Percentiles rank a stretch among this genome's conserved stretches.
These are phyloP conservation scores for Scaptomyza tumidula DNA, from an alignment of 2,888 invertebrate genomes.

Conservation along the genomic window DNA sequence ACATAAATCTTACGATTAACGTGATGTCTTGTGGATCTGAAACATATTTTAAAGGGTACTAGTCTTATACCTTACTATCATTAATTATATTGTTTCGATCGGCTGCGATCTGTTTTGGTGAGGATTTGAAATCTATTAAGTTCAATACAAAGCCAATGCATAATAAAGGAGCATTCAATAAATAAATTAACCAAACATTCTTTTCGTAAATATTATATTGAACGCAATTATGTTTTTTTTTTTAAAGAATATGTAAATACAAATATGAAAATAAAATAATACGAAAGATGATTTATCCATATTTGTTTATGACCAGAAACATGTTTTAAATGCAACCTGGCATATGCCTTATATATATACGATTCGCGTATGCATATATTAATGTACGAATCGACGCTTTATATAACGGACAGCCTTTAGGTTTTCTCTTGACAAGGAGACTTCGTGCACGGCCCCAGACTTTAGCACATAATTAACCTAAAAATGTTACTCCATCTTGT, in stretches of 20 bases:
- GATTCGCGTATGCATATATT: constrained; percentile 25
- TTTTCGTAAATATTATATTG: too few species aligned
- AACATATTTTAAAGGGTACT: not conserved
- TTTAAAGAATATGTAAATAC: too few species aligned
- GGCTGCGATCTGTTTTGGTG: too few species aligned
- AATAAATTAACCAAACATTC: too few species aligned
- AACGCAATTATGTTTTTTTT: too few species aligned
- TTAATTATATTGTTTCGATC: not conserved
- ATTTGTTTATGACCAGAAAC: not conserved
- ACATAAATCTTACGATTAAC: not conserved
- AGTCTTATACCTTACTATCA: not conserved
- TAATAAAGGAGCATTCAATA: too few species aligned
- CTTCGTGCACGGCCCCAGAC: constrained; percentile 56
- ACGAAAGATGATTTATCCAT: not conserved
- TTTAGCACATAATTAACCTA: constrained; percentile 84
- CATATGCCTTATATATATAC: not conserved
- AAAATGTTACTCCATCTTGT: constrained; percentile 82
- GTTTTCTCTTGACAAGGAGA: constrained; percentile 46
- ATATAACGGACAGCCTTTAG: constrained; percentile 33
- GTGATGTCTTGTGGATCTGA: not conserved
- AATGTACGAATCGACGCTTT: constrained; percentile 25
- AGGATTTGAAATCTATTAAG: too few species aligned
- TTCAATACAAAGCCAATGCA: too few species aligned
- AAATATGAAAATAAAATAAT: too few species aligned
- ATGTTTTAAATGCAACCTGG: not conserved